A percentile compares a stretch with the other conserved stretches of the same genome.
Conservation (phyloP, 2,888 invertebrate genomes). For the Sthenelais limicola region DNA sequence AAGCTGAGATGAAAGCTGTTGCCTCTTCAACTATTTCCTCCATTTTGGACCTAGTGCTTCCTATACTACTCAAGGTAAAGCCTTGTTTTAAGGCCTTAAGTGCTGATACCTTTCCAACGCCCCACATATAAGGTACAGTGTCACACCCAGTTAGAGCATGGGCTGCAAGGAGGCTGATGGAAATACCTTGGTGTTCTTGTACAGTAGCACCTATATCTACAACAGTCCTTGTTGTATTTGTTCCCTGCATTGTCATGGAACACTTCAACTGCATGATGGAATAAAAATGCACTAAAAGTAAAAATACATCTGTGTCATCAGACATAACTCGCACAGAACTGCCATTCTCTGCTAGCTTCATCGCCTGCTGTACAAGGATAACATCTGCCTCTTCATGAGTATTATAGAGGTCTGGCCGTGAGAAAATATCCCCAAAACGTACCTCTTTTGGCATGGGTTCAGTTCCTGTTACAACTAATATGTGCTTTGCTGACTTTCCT, state of each 20-base stretch:
- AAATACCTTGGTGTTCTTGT: not conserved
- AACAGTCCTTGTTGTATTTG: not conserved
- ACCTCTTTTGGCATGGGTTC: not conserved
- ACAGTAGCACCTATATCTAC: conserved; percentile 8
- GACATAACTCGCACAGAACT: not conserved
- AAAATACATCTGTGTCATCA: not conserved
- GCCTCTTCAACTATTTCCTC: not conserved
- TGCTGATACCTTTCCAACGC: not conserved
- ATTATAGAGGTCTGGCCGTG: not conserved
- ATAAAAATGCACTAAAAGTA: not conserved
- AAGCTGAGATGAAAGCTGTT: not conserved
- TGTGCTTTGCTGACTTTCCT: no score
- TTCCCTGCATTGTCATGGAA: not conserved
- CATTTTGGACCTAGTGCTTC: not conserved
- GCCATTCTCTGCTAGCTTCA: not conserved
- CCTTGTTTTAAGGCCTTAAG: not conserved
- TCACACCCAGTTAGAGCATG: conserved; percentile 14
- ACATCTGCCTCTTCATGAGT: conserved; percentile 4
- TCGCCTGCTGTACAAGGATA: not conserved
- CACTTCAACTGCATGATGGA: not conserved
- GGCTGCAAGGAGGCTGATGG: not conserved
- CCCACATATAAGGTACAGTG: conserved; percentile 2
- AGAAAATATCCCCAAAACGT: not conserved
- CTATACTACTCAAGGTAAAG: not conserved
- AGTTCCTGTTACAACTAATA: not conserved